Percentiles rank a stretch among this genome's conserved stretches.
Evolutionary conservation across 1,140 invertebrate genomes (phyloP).

Genomic region (Akabosia matsudoensis): DNA sequence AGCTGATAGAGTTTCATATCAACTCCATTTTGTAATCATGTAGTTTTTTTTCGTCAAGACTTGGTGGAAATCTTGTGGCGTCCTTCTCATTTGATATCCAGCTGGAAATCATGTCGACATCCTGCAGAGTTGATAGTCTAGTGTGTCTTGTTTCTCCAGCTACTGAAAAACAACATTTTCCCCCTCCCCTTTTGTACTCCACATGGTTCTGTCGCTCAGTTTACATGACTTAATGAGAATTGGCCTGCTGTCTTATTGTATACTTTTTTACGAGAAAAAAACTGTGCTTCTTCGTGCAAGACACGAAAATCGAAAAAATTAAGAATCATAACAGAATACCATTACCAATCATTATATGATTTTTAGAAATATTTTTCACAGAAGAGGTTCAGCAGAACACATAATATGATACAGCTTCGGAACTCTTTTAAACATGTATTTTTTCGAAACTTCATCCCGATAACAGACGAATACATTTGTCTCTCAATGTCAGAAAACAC

Average conservation of each 20-base stretch:
- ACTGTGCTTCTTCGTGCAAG: too few relatives aligned
- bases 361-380: not conserved
- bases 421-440: too few relatives aligned
- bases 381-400: too few relatives aligned
- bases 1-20: not conserved
- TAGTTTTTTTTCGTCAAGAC: not conserved
- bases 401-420: too few relatives aligned
- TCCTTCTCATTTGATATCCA: not conserved
- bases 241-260: not conserved
- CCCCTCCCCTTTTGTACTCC: not conserved
- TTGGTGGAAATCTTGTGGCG: too few relatives aligned
- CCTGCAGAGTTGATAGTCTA: not conserved
- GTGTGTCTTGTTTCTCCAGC: not conserved
- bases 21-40: not conserved
- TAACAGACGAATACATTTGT: too few relatives aligned
- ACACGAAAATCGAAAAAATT: not conserved
- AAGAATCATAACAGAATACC: not conserved
- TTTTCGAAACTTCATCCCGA: too few relatives aligned
- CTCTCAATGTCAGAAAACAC: too few relatives aligned
- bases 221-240: not conserved
- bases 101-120: conserved; percentile 13
- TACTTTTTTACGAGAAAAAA: not conserved
- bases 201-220: not conserved
- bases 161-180: conserved; percentile 14
- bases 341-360: not conserved